A percentile compares a stretch with the other conserved stretches of the same genome.
Conservation (phyloP, 1,140 invertebrate species). For the Thaumetopoea pityocampa region DNA sequence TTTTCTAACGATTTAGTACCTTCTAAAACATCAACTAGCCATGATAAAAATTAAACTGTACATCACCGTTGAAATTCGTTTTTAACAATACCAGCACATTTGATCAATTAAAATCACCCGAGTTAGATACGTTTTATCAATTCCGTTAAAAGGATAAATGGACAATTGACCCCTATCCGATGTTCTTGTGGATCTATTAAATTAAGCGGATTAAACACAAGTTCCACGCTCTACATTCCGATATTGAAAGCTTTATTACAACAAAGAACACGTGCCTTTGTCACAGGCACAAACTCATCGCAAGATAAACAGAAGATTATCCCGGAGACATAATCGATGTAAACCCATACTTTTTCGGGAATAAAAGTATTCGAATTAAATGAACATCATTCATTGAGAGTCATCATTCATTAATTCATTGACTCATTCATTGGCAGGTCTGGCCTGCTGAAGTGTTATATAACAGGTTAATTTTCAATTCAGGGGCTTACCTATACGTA, state of each 20-base stretch:
- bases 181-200: constrained; percentile 61
- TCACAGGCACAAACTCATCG: neutral
- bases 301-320: constrained; percentile 3
- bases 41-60: constrained; percentile 23
- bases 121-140: constrained; percentile 71
- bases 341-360: too few relatives aligned
- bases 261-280: constrained; percentile 1
- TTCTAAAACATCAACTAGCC: constrained; percentile 15
- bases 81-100: constrained; percentile 54
- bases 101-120: constrained; percentile 68
- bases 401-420: too few relatives aligned
- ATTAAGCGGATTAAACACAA: constrained; percentile 59
- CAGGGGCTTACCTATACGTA: too few relatives aligned
- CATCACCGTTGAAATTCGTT: constrained; percentile 41
- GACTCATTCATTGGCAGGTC: too few relatives aligned
- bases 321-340: too few relatives aligned
- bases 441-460: too few relatives aligned
- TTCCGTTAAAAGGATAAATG: constrained; percentile 74
- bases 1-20: constrained; percentile 9
- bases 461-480: too few relatives aligned
- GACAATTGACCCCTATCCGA: constrained; percentile 72
- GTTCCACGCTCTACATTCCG: constrained; percentile 19
- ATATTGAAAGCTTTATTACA: constrained; percentile 17
- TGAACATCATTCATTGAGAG: too few relatives aligned
- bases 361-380: too few relatives aligned